Conservation (phyloP, 2,888 invertebrate species). For the Sminthurinus aureus region DNA sequence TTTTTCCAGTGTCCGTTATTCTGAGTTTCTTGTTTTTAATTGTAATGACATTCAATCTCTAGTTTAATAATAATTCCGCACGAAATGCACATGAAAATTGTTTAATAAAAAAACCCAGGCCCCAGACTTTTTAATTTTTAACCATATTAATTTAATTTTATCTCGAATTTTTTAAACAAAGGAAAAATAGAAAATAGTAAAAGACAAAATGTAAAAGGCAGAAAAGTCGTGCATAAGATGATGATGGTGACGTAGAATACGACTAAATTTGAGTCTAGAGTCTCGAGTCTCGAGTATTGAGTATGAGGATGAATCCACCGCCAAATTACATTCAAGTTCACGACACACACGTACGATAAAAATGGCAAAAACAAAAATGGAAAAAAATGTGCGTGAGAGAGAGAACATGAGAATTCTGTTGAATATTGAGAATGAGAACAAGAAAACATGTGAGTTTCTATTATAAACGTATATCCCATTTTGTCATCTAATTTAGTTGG, state of each 20-base stretch:
- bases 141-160: not conserved
- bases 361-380: not conserved
- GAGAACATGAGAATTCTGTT: not conserved
- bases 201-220: conserved; percentile 9
- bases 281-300: not conserved
- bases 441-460: not conserved
- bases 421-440: no score
- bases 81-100: no score
- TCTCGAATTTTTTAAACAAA: conserved; percentile 20
- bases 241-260: no score
- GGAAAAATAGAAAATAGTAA: not conserved
- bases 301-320: not conserved
- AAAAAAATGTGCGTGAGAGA: not conserved
- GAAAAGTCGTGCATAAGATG: conserved; percentile 15
- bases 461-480: not conserved
- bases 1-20: no score
- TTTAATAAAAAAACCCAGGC: not conserved
- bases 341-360: not conserved
- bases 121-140: not conserved
- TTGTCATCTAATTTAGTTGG: conserved; percentile 23
- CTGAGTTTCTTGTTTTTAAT: no score
- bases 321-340: no score
- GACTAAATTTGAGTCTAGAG: not conserved
- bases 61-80: no score
- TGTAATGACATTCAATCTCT: no score